Conservation (phyloP, 2,888 invertebrate species). For the Phlogophora meticulosa region DNA sequence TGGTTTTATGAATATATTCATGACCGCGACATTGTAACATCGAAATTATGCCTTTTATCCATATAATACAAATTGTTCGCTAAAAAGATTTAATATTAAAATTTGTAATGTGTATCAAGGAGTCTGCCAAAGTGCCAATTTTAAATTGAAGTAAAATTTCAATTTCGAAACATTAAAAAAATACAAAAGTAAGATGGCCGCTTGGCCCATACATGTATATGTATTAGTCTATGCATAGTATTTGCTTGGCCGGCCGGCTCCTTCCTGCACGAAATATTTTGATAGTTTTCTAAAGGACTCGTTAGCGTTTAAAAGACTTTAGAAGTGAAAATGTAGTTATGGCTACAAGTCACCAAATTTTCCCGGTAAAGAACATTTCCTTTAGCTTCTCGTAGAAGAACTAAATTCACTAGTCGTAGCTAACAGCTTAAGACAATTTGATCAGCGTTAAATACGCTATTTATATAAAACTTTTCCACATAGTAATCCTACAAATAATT, state of each 20-base stretch:
- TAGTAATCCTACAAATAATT: constrained; percentile 52
- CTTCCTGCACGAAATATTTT: constrained; percentile 37
- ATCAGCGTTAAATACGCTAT: constrained; percentile 47
- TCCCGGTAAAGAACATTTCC: constrained; percentile 30
- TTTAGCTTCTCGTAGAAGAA: constrained; percentile 47
- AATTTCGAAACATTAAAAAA: background rate
- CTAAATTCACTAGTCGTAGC: constrained; percentile 62
- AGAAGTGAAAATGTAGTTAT: constrained; percentile 12
- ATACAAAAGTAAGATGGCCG: constrained; percentile 11
- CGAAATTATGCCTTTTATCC: constrained; percentile 64
- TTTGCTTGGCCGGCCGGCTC: constrained; percentile 16
- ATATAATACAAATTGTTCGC: constrained; percentile 23
- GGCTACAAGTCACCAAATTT: constrained; percentile 7
- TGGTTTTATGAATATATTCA: constrained; percentile 60
- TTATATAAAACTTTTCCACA: constrained; percentile 50
- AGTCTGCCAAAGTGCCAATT: constrained; percentile 27
- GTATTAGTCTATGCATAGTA: background rate
- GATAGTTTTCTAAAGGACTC: constrained; percentile 33
- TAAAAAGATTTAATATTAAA: constrained; percentile 12
- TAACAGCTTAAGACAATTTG: constrained; percentile 48
- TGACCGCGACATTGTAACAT: constrained; percentile 52
- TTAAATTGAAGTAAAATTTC: constrained; percentile 1
- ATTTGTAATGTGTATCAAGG: constrained; percentile 23
- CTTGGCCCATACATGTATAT: background rate
- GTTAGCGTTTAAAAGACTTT: constrained; percentile 27